These are phyloP conservation scores for Priocnemis perturbator DNA, from an alignment of 2,888 invertebrate species.

Conservation along the genomic window DNA sequence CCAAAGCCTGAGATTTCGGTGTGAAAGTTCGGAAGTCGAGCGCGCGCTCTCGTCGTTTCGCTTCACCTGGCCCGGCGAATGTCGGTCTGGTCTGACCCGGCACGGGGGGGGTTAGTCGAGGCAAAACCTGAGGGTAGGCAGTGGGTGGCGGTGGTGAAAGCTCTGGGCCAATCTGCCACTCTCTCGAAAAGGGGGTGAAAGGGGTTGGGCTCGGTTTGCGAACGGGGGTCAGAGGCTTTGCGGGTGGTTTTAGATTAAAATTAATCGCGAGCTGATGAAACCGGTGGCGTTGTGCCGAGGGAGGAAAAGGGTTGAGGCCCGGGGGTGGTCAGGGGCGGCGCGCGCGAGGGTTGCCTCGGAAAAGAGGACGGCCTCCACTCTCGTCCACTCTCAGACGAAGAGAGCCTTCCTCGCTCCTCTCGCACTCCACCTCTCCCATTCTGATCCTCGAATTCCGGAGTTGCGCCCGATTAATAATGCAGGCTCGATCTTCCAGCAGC, in stretches of 20 bases:
- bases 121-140: slow-evolving; percentile 34
- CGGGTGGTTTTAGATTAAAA: slow-evolving; percentile 69
- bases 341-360: slow-evolving; percentile 48
- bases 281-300: slow-evolving; percentile 54
- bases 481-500: slow-evolving; percentile 55
- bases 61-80: slow-evolving; percentile 34
- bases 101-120: slow-evolving; percentile 20
- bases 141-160: slow-evolving; percentile 38
- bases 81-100: slow-evolving; percentile 20
- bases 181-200: slow-evolving; percentile 48
- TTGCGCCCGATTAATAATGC: slow-evolving; percentile 56
- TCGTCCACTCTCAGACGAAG: slow-evolving; percentile 57
- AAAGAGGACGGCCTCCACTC: slow-evolving; percentile 55
- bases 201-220: slow-evolving; percentile 61
- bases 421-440: slow-evolving; percentile 17
- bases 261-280: slow-evolving; percentile 69
- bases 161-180: slow-evolving; percentile 55
- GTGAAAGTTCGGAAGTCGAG: slow-evolving; percentile 5
- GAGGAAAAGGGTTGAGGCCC: slow-evolving; percentile 56
- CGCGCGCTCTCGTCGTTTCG: slow-evolving; percentile 13
- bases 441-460: slow-evolving; percentile 57
- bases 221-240: slow-evolving; percentile 62
- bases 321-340: slow-evolving; percentile 55
- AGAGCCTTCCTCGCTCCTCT: slow-evolving; percentile 9
- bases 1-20: too few species aligned